These are phyloP conservation scores for Tachina grossa DNA, from an alignment of 2,888 invertebrate species.

Conservation along the genomic window DNA sequence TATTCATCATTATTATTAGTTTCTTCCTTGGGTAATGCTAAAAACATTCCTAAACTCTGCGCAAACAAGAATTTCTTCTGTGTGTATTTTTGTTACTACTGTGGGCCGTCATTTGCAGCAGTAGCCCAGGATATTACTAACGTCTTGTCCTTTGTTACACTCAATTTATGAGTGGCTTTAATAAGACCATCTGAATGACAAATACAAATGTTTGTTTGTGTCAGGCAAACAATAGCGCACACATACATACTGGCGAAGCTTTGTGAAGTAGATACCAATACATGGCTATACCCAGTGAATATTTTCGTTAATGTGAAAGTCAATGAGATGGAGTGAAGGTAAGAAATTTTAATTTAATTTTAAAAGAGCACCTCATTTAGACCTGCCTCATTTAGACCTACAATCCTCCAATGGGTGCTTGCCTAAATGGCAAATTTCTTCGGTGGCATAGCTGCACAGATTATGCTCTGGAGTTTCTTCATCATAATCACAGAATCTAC, in stretches of 20 bases:
- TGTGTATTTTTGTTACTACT: not conserved
- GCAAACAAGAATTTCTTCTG: not conserved
- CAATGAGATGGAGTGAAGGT: no score
- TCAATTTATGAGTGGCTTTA: slow-evolving; percentile 64
- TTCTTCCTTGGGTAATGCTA: not conserved
- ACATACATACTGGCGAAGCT: not conserved
- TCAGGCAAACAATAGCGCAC: slow-evolving; percentile 10
- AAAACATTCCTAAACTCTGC: not conserved
- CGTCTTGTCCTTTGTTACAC: slow-evolving; percentile 46
- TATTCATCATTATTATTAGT: slow-evolving; percentile 12
- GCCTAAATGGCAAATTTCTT: no score
- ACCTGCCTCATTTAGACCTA: no score
- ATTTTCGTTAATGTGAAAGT: no score
- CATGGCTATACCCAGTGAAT: not conserved
- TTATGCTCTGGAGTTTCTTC: no score
- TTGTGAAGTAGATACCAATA: not conserved
- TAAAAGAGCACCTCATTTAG: no score
- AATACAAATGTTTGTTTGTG: slow-evolving; percentile 39
- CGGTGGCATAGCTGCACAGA: no score
- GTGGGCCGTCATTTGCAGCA: slow-evolving; percentile 10
- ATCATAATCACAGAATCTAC: no score
- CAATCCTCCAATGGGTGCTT: no score
- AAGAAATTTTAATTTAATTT: no score
- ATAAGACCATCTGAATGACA: slow-evolving; percentile 58
- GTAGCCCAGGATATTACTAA: slow-evolving; percentile 11